Evolutionary conservation across 1,140 invertebrate genomes (phyloP).

Genomic region (Cepaea nemoralis): DNA sequence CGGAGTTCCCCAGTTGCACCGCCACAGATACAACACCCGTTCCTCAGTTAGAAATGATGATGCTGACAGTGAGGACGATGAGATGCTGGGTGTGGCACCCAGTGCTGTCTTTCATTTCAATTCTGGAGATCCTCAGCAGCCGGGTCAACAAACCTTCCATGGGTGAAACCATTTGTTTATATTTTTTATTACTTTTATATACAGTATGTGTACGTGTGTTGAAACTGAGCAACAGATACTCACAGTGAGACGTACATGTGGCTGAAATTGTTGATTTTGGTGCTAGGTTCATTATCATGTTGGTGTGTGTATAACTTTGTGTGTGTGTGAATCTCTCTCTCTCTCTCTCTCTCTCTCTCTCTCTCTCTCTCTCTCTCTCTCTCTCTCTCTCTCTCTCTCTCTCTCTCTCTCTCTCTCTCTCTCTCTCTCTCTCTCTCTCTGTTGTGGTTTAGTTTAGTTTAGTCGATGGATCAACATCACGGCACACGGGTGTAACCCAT

Average conservation of each 20-base stretch:
- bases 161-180: slow-evolving; percentile 4
- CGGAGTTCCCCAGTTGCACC: not conserved
- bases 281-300: too few species aligned
- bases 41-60: not conserved
- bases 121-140: slow-evolving; percentile 15
- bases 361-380: too few species aligned
- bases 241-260: not conserved
- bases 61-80: slow-evolving; percentile 28
- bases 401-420: too few species aligned
- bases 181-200: not conserved
- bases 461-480: too few species aligned
- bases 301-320: too few species aligned
- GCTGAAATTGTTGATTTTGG: too few species aligned
- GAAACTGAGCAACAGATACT: not conserved
- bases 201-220: not conserved
- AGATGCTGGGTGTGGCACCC: slow-evolving; percentile 18
- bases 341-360: too few species aligned
- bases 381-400: too few species aligned
- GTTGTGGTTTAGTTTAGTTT: too few species aligned
- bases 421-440: too few species aligned
- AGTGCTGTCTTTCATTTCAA: slow-evolving; percentile 33
- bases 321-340: too few species aligned
- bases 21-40: slow-evolving; percentile 26
- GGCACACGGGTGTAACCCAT: too few species aligned
- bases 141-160: slow-evolving; percentile 25